Percentiles rank a stretch among this genome's conserved stretches.
Conservation (phyloP, 2,888 invertebrate species). For the Watsonalla binaria region DNA sequence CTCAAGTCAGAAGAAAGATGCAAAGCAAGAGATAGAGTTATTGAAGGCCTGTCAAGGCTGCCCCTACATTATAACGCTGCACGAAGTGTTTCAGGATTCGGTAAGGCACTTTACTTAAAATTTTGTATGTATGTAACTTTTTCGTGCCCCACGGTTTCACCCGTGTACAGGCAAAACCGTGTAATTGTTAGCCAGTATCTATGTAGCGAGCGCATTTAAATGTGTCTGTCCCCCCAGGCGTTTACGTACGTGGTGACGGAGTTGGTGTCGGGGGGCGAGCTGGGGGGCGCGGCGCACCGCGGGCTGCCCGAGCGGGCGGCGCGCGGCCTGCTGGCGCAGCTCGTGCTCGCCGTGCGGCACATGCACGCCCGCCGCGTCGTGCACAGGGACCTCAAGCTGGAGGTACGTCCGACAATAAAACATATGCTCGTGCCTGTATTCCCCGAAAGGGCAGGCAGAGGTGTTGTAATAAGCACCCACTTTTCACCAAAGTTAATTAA, state of each 20-base stretch:
- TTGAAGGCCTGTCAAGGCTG: slow-evolving; percentile 92
- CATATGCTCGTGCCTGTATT: too few relatives aligned
- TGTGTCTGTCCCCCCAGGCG: slow-evolving; percentile 52
- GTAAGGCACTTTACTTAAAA: slow-evolving; percentile 52
- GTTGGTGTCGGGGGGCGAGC: slow-evolving; percentile 89
- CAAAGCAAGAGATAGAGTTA: slow-evolving; percentile 82
- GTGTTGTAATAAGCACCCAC: too few relatives aligned
- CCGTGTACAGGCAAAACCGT: too few relatives aligned
- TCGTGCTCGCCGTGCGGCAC: slow-evolving; percentile 90
- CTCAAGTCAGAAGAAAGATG: slow-evolving; percentile 65
- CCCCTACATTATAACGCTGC: slow-evolving; percentile 89
- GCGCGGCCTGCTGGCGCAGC: slow-evolving; percentile 87
- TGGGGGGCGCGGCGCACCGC: slow-evolving; percentile 51
- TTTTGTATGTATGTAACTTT: background rate
- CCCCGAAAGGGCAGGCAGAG: too few relatives aligned
- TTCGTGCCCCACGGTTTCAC: too few relatives aligned
- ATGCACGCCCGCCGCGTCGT: slow-evolving; percentile 92
- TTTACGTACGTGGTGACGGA: slow-evolving; percentile 96
- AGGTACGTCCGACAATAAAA: too few relatives aligned
- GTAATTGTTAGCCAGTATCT: too few relatives aligned
- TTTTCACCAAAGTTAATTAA: too few relatives aligned
- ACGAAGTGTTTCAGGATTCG: slow-evolving; percentile 91
- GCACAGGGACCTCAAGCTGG: slow-evolving; percentile 96
- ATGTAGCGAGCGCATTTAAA: too few relatives aligned
- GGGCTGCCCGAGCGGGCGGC: slow-evolving; percentile 89